phyloP scores from a whole-genome alignment of 2,888 invertebrate species.

The Oxyscelio sp. region DNA sequence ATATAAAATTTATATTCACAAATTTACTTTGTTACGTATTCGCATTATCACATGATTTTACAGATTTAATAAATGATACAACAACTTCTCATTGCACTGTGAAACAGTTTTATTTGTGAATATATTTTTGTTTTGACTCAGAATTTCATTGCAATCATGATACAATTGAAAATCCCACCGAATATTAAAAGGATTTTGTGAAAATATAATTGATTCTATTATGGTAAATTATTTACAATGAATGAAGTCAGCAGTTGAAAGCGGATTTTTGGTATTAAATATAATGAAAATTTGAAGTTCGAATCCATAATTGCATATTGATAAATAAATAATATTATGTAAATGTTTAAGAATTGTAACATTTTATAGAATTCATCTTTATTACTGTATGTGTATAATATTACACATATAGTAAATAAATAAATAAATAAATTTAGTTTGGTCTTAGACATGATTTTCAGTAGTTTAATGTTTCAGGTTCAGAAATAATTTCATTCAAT shows the following conservation, averaged over 20 bases:
- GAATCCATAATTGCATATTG: constrained; percentile 64
- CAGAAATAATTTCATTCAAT: constrained; percentile 41
- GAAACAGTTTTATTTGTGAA: too few species aligned
- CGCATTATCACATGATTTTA: background rate
- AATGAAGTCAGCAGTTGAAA: background rate
- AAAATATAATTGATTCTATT: background rate
- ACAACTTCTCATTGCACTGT: too few species aligned
- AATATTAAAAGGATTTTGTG: background rate
- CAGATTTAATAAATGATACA: too few species aligned
- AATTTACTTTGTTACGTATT: background rate
- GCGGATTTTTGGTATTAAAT: constrained; percentile 33
- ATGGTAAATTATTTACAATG: constrained; percentile 1
- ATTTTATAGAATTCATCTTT: constrained; percentile 52
- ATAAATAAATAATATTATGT: constrained; percentile 53
- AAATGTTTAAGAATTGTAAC: constrained; percentile 52
- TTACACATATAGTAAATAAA: constrained; percentile 3
- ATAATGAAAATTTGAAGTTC: constrained; percentile 65
- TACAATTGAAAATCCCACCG: background rate
- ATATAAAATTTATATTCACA: background rate
- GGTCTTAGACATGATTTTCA: constrained; percentile 43
- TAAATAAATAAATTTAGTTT: constrained; percentile 63
- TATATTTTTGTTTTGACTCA: background rate
- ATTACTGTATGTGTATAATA: constrained; percentile 24
- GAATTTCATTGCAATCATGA: constrained; percentile 4
- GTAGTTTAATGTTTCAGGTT: constrained; percentile 55